These are phyloP conservation scores for Zapornia atra DNA, from an alignment of 2,113 vertebrate genomes.

Conservation along the genomic window DNA sequence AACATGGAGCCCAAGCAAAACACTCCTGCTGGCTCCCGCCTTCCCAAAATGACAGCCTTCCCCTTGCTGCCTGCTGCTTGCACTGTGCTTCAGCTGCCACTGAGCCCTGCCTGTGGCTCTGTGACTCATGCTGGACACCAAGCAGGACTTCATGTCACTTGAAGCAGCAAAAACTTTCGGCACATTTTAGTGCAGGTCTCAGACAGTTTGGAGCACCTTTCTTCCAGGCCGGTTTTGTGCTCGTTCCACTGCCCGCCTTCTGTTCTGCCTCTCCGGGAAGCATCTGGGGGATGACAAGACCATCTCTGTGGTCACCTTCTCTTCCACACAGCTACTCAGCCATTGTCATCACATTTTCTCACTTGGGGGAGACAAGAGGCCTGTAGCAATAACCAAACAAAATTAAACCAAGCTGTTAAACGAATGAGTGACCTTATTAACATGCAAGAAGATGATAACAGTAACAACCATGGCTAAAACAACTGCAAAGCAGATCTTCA, in stretches of 20 bases:
- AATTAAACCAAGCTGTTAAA: not conserved
- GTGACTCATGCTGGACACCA: not conserved
- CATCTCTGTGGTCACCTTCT: not conserved
- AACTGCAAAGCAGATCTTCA: conserved; percentile 10
- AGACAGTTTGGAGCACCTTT: not conserved
- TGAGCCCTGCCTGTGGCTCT: not conserved
- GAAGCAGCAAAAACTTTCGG: not conserved
- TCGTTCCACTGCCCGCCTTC: not conserved
- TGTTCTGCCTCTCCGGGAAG: not conserved
- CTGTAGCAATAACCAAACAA: not conserved
- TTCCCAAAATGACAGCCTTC: not conserved
- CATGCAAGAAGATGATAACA: not conserved
- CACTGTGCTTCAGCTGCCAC: not conserved
- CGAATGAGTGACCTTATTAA: not conserved
- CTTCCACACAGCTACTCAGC: not conserved
- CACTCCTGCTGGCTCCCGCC: not conserved
- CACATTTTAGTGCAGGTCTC: not conserved
- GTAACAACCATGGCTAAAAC: not conserved
- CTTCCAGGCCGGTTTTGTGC: not conserved
- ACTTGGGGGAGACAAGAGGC: not conserved
- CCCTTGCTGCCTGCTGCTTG: not conserved
- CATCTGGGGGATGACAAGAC: not conserved
- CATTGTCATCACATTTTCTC: not conserved
- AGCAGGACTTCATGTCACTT: not conserved
- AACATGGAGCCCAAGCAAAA: not conserved